phyloP scores from a whole-genome alignment of 2,113 vertebrate species.

The Hucho hucho region DNA sequence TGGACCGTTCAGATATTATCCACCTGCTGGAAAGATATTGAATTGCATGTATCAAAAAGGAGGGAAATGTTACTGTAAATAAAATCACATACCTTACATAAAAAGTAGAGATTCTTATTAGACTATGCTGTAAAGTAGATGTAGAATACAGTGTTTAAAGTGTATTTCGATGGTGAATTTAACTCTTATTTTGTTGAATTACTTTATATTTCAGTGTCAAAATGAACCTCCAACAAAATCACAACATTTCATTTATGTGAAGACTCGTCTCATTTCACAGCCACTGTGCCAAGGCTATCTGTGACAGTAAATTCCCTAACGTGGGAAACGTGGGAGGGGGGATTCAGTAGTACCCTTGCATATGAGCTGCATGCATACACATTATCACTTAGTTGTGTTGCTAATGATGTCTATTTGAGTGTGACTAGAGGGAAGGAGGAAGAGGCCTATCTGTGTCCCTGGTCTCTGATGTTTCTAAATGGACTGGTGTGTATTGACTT shows the following conservation, averaged over 20 bases:
- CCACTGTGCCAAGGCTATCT: too few species aligned
- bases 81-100: too few species aligned
- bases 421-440: conserved; percentile 60
- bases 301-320: too few species aligned
- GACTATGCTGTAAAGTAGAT: too few species aligned
- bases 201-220: conserved; percentile 15
- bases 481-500: conserved; percentile 66
- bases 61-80: too few species aligned
- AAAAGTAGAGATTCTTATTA: too few species aligned
- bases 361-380: conserved; percentile 59
- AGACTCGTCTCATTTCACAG: too few species aligned
- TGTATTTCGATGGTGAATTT: too few species aligned
- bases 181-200: too few species aligned
- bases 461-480: conserved; percentile 74
- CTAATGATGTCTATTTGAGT: conserved; percentile 77
- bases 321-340: conserved; percentile 15
- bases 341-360: conserved; percentile 18
- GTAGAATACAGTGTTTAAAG: too few species aligned
- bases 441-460: conserved; percentile 74
- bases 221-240: too few species aligned
- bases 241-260: too few species aligned
- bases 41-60: conserved; percentile 34
- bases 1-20: conserved; percentile 30
- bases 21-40: conserved; percentile 51
- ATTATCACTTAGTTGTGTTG: conserved; percentile 80